phyloP scores from a whole-genome alignment of 2,888 invertebrate species.

The Patella ulyssiponensis region DNA sequence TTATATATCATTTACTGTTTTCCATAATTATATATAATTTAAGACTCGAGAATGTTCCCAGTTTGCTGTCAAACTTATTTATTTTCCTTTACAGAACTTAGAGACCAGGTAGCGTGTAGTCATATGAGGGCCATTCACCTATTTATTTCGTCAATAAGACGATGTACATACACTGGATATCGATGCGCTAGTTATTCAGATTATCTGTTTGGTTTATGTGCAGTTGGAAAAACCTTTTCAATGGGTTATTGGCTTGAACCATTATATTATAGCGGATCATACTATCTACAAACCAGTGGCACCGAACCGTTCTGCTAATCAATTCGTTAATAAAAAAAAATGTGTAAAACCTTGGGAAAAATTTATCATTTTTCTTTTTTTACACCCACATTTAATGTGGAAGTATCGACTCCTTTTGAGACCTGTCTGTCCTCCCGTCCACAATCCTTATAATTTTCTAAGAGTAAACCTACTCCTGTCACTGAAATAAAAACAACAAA shows the following conservation, averaged over 20 bases:
- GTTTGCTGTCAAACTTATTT: background rate
- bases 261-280: background rate
- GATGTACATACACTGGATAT: background rate
- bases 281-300: background rate
- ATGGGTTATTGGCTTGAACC: background rate
- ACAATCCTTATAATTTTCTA: too few species aligned
- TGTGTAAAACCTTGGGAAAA: too few species aligned
- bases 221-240: background rate
- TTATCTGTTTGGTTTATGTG: background rate
- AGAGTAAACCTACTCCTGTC: too few species aligned
- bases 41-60: too few species aligned
- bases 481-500: too few species aligned
- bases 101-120: background rate
- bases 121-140: constrained; percentile 1
- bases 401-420: too few species aligned
- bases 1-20: too few species aligned
- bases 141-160: background rate
- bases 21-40: too few species aligned
- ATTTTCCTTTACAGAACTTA: background rate
- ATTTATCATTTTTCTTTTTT: too few species aligned
- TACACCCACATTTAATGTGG: too few species aligned
- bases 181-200: background rate
- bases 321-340: too few species aligned
- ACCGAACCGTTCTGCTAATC: background rate
- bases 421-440: too few species aligned